Base-by-base conservation (phyloP, 2,113 vertebrate genomes). In the Scatophagus argus region DNA sequence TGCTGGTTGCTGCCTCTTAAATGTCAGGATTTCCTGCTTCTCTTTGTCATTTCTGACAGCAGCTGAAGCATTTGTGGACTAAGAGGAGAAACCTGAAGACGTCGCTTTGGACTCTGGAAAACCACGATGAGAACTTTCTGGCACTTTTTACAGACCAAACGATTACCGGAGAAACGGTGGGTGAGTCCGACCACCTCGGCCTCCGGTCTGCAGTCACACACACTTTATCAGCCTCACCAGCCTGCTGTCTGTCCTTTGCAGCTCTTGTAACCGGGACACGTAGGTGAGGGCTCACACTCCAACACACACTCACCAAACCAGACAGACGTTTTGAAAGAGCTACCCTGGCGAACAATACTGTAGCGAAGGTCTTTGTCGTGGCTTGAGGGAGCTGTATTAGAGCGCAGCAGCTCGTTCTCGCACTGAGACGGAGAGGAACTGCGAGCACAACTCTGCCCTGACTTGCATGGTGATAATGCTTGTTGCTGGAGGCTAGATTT, bases 391-490 rank as follows among this genome's bases (percentile, higher is more conserved):
- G 69, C 75, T 69, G 74, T 72, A 75, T 72, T 19, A 74, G 46
- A 3, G 13, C 58, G 19, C 80, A 79, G 79, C 56, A 75, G 21
- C 71, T 74, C 77, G 55, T 44, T 74, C 74, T 71, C 58, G 55
- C n/a, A 63, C 60, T n/a, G 8, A 81, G 82, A 79, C 67, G n/a
- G n/a, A 71, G 47, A 86, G 79, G 72, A 82, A 81, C 41, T 82
- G 88, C 69, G 78, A 87, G 76, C 62, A 52, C 78, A 81, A 69
- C 79, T 79, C 77, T 94, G 94, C 76, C 92, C 88, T 81, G 92
- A 91, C 94, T 92, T 93, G 94, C 89, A 81, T 83, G 73, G 76
- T 70, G 81, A 84, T 87, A 86, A 88, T 87, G 82, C 84, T 63
- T 38, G 74, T 87, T 89, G 87, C 92, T 86, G 19, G 71, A 87